Conservation (phyloP, 2,797 vertebrate genomes). For the Jordanella pulchra region DNA sequence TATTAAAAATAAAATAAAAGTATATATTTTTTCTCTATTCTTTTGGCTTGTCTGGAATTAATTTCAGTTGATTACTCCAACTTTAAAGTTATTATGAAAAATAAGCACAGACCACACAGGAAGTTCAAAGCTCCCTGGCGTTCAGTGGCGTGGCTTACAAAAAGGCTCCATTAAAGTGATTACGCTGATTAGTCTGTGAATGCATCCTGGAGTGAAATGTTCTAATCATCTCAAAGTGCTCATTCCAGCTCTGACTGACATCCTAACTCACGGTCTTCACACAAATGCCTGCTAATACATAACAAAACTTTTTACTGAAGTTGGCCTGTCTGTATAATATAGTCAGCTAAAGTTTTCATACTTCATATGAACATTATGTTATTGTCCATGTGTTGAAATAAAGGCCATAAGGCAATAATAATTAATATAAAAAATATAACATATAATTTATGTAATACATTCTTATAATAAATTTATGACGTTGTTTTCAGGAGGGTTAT, state of each 20-base stretch:
- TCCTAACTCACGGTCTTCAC: background rate
- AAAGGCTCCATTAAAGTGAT: constrained; percentile 5
- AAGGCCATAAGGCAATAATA: background rate
- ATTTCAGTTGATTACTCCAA: too few relatives aligned
- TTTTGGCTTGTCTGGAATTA: background rate
- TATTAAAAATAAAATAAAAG: background rate
- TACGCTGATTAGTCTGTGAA: constrained; percentile 10
- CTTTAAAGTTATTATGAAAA: background rate
- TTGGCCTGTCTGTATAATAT: background rate
- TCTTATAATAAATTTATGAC: too few relatives aligned
- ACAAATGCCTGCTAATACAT: background rate
- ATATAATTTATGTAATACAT: too few relatives aligned
- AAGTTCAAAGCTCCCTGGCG: background rate
- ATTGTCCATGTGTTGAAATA: background rate
- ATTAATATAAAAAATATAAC: too few relatives aligned
- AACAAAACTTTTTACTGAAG: background rate
- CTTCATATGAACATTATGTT: background rate
- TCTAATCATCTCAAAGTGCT: constrained; percentile 1
- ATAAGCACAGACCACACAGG: background rate
- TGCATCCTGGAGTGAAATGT: constrained; percentile 4
- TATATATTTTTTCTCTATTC: background rate
- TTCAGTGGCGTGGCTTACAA: background rate
- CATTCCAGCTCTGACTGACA: background rate
- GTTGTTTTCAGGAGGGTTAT: too few relatives aligned
- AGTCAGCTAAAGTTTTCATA: background rate